phyloP scores from a whole-genome alignment of 2,888 invertebrate species.

The Volucella inanis region DNA sequence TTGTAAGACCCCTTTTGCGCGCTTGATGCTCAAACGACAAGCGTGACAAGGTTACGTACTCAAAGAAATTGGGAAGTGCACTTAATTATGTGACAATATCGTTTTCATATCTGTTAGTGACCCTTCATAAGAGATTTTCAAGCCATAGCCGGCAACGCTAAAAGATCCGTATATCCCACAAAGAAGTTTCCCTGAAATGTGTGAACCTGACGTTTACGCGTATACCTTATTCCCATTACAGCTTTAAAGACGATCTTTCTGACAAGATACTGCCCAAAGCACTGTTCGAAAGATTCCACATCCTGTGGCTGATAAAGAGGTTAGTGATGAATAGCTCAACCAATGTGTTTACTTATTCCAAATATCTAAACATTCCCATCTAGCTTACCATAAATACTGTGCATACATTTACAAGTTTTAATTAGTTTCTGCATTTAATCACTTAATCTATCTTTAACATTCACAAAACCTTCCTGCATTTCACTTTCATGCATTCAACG shows the following conservation, averaged over 20 bases:
- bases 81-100: too few relatives aligned
- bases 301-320: conserved; percentile 92
- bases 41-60: too few relatives aligned
- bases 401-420: too few relatives aligned
- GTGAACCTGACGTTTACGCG: conserved; percentile 95
- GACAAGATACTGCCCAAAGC: conserved; percentile 94
- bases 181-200: conserved; percentile 99
- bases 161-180: conserved; percentile 97
- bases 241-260: conserved; percentile 99
- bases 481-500: too few relatives aligned
- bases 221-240: conserved; percentile 98
- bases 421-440: too few relatives aligned
- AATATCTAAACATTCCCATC: conserved; percentile 77
- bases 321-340: conserved; percentile 95
- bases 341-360: conserved; percentile 97
- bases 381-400: too few relatives aligned
- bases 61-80: too few relatives aligned
- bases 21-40: too few relatives aligned
- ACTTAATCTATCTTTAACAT: too few relatives aligned
- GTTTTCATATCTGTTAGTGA: conserved; percentile 92
- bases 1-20: too few relatives aligned
- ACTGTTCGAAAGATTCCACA: conserved; percentile 89
- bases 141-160: conserved; percentile 97
- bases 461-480: too few relatives aligned
- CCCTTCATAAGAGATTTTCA: conserved; percentile 97